These are phyloP conservation scores for Cephalotes varians DNA, from an alignment of 2,888 invertebrate genomes.

Conservation along the genomic window DNA sequence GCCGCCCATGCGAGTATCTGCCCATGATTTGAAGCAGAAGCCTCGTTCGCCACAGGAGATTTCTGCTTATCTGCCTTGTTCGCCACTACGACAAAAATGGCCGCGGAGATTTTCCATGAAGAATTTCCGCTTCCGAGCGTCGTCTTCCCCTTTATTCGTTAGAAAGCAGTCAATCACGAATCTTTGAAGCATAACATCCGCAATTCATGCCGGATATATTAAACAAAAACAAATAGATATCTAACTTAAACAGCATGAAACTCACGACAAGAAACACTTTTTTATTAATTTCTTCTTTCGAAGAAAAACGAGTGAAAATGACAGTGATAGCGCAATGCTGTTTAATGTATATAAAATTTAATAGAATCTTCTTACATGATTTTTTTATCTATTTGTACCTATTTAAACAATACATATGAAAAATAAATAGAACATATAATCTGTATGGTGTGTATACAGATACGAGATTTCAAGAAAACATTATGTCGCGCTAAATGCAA, in stretches of 20 bases:
- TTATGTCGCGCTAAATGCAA: too few species aligned
- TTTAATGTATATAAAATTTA: slow-evolving; percentile 2
- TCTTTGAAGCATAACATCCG: neutral
- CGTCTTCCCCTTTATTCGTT: slow-evolving; percentile 10
- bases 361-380: neutral
- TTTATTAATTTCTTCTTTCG: slow-evolving; percentile 3
- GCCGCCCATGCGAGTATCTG: slow-evolving; percentile 78
- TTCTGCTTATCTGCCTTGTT: slow-evolving; percentile 64
- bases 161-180: neutral
- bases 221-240: slow-evolving; percentile 1
- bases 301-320: neutral
- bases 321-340: neutral
- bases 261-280: neutral
- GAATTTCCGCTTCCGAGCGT: slow-evolving; percentile 39
- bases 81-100: slow-evolving; percentile 53
- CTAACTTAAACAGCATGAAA: neutral
- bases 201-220: slow-evolving; percentile 6
- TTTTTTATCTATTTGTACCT: neutral
- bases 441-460: too few species aligned
- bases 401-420: neutral
- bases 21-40: slow-evolving; percentile 80
- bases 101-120: slow-evolving; percentile 39
- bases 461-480: neutral
- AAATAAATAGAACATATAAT: too few species aligned
- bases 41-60: slow-evolving; percentile 68